A percentile compares a stretch with the other conserved stretches of the same genome.
phyloP scores from a whole-genome alignment of 2,797 vertebrate species.

The Phoeniculus purpureus region DNA sequence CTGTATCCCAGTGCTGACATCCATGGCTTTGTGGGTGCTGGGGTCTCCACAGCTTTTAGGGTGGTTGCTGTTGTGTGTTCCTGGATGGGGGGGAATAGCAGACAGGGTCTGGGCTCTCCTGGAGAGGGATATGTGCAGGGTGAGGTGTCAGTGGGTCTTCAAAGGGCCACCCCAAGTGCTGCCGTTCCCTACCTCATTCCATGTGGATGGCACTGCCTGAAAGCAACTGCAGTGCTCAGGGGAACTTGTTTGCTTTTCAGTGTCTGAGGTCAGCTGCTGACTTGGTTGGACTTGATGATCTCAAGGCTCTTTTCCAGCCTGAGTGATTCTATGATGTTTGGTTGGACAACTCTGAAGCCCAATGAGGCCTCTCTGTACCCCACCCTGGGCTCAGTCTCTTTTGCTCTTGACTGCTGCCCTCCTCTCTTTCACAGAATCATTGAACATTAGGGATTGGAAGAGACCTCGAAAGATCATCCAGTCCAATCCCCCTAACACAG shows the following conservation, averaged over 20 bases:
- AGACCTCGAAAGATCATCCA: no score
- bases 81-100: rapidly evolving
- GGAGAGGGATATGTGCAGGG: rapidly evolving
- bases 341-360: neutral
- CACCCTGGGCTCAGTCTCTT: neutral
- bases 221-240: neutral
- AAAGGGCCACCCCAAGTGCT: neutral
- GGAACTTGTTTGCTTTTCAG: neutral
- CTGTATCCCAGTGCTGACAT: rapidly evolving
- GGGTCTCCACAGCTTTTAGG: neutral
- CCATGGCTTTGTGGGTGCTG: neutral
- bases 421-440: neutral
- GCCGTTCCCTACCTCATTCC: neutral
- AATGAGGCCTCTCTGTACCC: neutral
- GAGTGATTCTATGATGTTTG: neutral
- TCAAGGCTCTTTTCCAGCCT: no score
- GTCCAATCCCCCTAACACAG: no score
- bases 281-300: no score
- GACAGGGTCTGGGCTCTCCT: neutral
- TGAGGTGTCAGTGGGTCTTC: rapidly evolving
- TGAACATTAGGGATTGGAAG: no score
- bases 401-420: neutral
- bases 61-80: rapidly evolving
- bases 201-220: neutral
- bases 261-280: neutral